These are phyloP conservation scores for Paraescarpia echinospica DNA, from an alignment of 1,140 invertebrate genomes.

Conservation along the genomic window DNA sequence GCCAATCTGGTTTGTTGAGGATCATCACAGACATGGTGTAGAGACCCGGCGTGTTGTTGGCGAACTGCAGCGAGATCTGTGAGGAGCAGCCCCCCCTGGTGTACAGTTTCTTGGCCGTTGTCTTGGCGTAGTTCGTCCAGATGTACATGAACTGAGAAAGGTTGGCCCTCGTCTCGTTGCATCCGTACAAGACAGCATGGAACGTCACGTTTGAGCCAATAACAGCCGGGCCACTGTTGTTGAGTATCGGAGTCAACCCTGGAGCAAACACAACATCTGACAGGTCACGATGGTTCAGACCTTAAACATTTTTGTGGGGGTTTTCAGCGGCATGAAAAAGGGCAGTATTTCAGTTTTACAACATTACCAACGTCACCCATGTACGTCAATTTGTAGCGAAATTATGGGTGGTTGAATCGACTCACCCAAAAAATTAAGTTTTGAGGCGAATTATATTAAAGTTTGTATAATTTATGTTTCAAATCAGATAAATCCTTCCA, in stretches of 20 bases:
- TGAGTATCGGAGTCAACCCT: not conserved
- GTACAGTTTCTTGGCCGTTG: not conserved
- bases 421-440: too few species aligned
- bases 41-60: not conserved
- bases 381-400: too few species aligned
- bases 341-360: too few species aligned
- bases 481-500: too few species aligned
- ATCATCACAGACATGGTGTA: not conserved
- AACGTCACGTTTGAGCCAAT: not conserved
- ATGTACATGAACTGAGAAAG: not conserved
- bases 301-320: too few species aligned
- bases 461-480: too few species aligned
- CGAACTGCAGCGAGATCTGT: not conserved
- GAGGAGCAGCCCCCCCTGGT: not conserved
- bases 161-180: not conserved
- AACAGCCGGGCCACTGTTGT: not conserved
- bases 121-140: not conserved
- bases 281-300: not conserved
- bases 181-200: not conserved
- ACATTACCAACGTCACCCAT: too few species aligned
- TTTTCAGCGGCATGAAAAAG: too few species aligned
- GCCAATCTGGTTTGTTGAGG: not conserved
- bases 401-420: too few species aligned
- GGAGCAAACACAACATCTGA: not conserved
- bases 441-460: too few species aligned